These are phyloP conservation scores for Doryteuthis pealeii DNA, from an alignment of 1,140 invertebrate species.

Conservation along the genomic window DNA sequence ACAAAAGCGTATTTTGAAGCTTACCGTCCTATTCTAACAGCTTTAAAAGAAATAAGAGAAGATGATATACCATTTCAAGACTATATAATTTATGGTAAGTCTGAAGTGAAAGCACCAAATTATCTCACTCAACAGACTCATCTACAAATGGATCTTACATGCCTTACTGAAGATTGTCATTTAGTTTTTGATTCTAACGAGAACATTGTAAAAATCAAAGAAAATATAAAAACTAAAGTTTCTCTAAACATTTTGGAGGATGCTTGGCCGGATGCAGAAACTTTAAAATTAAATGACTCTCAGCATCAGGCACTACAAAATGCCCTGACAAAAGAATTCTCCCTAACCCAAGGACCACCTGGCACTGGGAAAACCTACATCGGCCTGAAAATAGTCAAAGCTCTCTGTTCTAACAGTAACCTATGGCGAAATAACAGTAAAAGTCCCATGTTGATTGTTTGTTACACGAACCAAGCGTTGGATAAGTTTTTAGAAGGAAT, in stretches of 20 bases:
- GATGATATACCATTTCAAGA: slow-evolving; percentile 55
- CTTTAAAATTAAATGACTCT: slow-evolving; percentile 56
- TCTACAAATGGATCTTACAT: slow-evolving; percentile 34
- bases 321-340: slow-evolving; percentile 62
- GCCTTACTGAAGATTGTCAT: slow-evolving; percentile 31
- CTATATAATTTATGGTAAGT: slow-evolving; percentile 44
- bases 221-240: slow-evolving; percentile 18
- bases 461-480: slow-evolving; percentile 84
- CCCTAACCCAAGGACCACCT: slow-evolving; percentile 72
- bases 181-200: slow-evolving; percentile 24
- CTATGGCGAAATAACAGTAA: slow-evolving; percentile 35
- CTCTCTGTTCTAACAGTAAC: slow-evolving; percentile 49
- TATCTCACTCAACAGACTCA: slow-evolving; percentile 30
- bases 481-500: slow-evolving; percentile 84
- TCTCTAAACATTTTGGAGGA: slow-evolving; percentile 29
- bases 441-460: slow-evolving; percentile 74
- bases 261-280: slow-evolving; percentile 42
- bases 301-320: slow-evolving; percentile 60
- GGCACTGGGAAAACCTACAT: slow-evolving; percentile 58
- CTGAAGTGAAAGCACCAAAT: slow-evolving; percentile 30
- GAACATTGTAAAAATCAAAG: slow-evolving; percentile 16
- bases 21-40: slow-evolving; percentile 60
- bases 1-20: slow-evolving; percentile 63
- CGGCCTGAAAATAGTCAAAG: slow-evolving; percentile 56
- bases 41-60: slow-evolving; percentile 52